Evolutionary conservation across 2,113 vertebrate genomes (phyloP).

Genomic region (Rhinolophus ferrumequinum): DNA sequence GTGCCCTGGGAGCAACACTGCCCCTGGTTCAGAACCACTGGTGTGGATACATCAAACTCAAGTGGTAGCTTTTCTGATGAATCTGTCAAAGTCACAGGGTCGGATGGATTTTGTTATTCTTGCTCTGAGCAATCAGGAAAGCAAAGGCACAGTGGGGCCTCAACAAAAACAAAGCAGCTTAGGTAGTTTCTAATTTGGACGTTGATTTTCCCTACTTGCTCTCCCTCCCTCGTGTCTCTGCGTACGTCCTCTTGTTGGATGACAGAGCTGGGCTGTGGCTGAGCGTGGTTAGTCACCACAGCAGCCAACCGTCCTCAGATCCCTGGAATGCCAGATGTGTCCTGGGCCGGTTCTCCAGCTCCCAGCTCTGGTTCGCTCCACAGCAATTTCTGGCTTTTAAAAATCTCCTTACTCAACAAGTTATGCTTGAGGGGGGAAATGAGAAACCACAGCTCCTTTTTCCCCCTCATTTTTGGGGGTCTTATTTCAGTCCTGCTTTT

Average conservation of each 20-base stretch:
- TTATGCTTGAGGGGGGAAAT: constrained; percentile 80
- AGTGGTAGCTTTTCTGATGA: not conserved
- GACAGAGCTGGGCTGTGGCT: constrained; percentile 47
- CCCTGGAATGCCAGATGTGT: constrained; percentile 75
- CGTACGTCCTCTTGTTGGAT: constrained; percentile 37
- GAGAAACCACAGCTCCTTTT: constrained; percentile 75
- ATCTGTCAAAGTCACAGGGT: constrained; percentile 28
- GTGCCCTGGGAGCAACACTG: not conserved
- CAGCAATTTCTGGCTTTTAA: constrained; percentile 85
- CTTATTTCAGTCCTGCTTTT: constrained; percentile 80
- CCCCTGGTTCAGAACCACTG: not conserved
- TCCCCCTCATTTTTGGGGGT: constrained; percentile 48
- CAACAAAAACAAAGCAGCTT: constrained; percentile 53
- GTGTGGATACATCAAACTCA: not conserved
- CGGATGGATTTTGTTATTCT: constrained; percentile 61
- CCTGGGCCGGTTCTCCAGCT: constrained; percentile 53
- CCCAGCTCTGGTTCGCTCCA: constrained; percentile 79
- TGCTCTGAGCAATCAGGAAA: constrained; percentile 53
- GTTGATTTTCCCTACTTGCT: constrained; percentile 62
- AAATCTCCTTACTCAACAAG: constrained; percentile 87
- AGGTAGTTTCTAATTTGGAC: constrained; percentile 69
- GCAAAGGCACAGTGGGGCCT: constrained; percentile 58
- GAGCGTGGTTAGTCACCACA: constrained; percentile 58
- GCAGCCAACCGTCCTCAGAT: constrained; percentile 69
- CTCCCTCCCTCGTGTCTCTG: constrained; percentile 15